Evolutionary conservation across 2,888 invertebrate genomes (phyloP), one percentile per base, ranked within the genome.

Genomic region (Athrips mouffetella): DNA sequence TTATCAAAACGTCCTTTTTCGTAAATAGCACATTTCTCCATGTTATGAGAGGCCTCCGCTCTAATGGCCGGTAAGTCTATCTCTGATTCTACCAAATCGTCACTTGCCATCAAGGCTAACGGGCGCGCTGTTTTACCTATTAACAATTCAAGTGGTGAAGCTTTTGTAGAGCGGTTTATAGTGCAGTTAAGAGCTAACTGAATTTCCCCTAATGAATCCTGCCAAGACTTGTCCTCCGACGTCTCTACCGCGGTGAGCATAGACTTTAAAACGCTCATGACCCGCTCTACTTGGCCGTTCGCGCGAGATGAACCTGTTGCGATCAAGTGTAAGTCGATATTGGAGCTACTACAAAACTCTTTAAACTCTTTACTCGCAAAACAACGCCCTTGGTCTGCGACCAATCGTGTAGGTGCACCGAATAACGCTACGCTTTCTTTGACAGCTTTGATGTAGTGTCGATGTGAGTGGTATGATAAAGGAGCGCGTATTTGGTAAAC

Each of bases 401-500:
- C 16, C 3, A 35, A 15, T 7, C 35, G 35, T 15, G 5, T 4
- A 15, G 35, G 35, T 3, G 18, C 39, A 10, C 21, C 39, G 11
- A 39, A 39, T 20, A 39, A 20, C 5, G 18, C 10, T 10, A 39
- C 39, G n/a, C 39, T 39, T 2, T 21, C 10, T n/a, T 20, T 39
- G n/a, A 39, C 21, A 2, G 39, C 39, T 20, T 20, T 7, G 10
- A 39, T 39, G 10, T 18, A 10, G 39, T 20, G n/a, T 39, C 39
- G n/a, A 39, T 39, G 10, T 21, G 7, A 10, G 8, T 18, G 10
- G 39, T 10, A 18, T 55, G 57, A 33, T 49, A 11, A 5, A 54
- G 48, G 3, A 59, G 37, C 6, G 55, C 54, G 18, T 47, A 64
- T 50, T 66, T 65, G 1, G 62, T 63, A 27, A 62, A 66, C 0